Evolutionary conservation across 2,113 vertebrate species (phyloP).

Genomic region (Salvelinus fontinalis): DNA sequence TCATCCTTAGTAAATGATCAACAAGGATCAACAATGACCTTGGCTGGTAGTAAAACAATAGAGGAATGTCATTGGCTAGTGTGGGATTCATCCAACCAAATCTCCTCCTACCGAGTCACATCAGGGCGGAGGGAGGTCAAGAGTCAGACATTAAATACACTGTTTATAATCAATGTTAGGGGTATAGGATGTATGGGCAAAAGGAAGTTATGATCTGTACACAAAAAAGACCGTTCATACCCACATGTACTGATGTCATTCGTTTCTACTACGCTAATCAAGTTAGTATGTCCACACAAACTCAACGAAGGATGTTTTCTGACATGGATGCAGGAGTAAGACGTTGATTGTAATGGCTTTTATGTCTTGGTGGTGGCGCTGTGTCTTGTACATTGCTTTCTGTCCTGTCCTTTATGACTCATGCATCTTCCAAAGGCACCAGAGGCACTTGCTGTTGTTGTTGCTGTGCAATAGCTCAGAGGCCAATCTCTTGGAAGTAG

Average conservation of each 20-base stretch:
- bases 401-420: constrained; percentile 54
- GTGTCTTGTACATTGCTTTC: constrained; percentile 35
- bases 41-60: constrained; percentile 41
- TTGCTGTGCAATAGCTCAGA: constrained; percentile 25
- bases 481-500: constrained; percentile 31
- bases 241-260: too few relatives aligned
- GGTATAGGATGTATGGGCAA: background rate
- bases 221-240: too few relatives aligned
- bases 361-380: constrained; percentile 25
- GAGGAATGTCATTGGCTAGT: constrained; percentile 27
- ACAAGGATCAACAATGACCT: constrained; percentile 40
- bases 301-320: constrained; percentile 1
- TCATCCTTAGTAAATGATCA: background rate
- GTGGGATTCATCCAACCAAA: background rate
- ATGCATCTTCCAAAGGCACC: constrained; percentile 37
- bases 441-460: constrained; percentile 21
- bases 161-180: background rate
- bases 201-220: too few relatives aligned
- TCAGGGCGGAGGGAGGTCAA: background rate
- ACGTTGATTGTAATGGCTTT: constrained; percentile 60
- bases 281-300: too few relatives aligned
- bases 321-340: constrained; percentile 18
- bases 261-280: too few relatives aligned
- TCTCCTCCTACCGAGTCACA: too few relatives aligned
- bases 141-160: background rate